Evolutionary conservation across 2,888 invertebrate species (phyloP).

Genomic region (Frankliniella fusca): DNA sequence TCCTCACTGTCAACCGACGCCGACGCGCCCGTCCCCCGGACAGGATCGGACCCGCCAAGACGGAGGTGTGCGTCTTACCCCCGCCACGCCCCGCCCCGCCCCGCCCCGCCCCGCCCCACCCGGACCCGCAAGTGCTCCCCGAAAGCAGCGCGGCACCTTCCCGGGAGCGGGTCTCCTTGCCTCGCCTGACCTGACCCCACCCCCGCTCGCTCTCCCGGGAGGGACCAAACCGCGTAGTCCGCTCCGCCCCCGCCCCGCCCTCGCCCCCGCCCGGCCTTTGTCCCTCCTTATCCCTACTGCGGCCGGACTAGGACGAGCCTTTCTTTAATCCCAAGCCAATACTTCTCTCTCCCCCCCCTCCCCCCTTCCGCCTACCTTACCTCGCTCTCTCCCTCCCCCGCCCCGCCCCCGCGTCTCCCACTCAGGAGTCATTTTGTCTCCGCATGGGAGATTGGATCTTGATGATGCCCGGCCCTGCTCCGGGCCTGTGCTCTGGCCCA

Average conservation of each 20-base stretch:
- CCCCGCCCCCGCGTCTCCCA: background rate
- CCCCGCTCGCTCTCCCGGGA: background rate
- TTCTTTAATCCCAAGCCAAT: conserved; percentile 12
- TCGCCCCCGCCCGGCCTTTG: background rate
- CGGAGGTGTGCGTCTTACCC: background rate
- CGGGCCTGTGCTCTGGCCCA: background rate
- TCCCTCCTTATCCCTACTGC: background rate
- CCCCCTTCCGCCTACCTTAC: background rate
- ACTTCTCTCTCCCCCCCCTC: background rate
- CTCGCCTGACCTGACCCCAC: too few relatives aligned
- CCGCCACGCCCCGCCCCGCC: too few relatives aligned
- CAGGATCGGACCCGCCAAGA: background rate
- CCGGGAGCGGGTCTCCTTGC: too few relatives aligned
- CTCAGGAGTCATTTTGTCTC: conserved; percentile 1
- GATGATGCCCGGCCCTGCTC: background rate
- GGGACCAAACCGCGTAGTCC: background rate
- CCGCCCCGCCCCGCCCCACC: too few relatives aligned
- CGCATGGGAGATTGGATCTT: conserved; percentile 24
- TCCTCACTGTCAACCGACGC: too few relatives aligned
- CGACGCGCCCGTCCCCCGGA: too few relatives aligned
- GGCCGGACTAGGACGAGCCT: background rate
- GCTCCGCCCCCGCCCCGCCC: background rate
- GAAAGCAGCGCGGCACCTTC: too few relatives aligned
- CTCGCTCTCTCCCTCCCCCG: background rate
- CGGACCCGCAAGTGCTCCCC: too few relatives aligned